Evolutionary conservation across 2,113 vertebrate species (phyloP), one percentile per base, ranked within the genome.

Genomic region (Taxidea taxus): DNA sequence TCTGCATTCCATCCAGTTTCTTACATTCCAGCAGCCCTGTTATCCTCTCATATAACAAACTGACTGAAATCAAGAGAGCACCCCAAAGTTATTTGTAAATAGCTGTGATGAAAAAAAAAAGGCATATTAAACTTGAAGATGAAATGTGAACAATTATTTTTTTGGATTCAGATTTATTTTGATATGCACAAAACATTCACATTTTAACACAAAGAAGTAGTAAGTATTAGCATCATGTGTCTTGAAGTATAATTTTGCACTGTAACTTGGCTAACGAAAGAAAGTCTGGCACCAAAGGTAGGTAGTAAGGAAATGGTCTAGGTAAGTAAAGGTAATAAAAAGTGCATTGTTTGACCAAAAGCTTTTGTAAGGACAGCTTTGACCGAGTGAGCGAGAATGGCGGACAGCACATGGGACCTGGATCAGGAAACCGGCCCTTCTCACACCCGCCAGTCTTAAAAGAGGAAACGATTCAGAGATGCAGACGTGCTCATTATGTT

Each of bases 61-160:
- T 78, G 98, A 98, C 95, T 96, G 85, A 98, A 98, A 95, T 74
- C 27, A 91, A 98, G 96, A 98, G 97, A 97, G 98, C 98, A 92
- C 98, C 98, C 98, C 97, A 98, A 72, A 95, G 97, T 95, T 98
- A 96, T 93, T 90, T 99, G 98, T 99, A 98, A 98, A 98, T 98
- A 99, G 98, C 51, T 94, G 90, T 97, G 97, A 82, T 97, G 62
- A 44, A 92, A 97, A 96, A 88, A 88, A 95, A 96, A 98, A 82
- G 91, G 97, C 97, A 97, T 56, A 97, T 96, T 98, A 98, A 98
- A 99, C 98, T 99, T 99, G 98, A 98, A 98, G 94, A 98, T 97
- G 95, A 98, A 99, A 99, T 98, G 98, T 99, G 98, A 99, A 98
- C 89, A 97, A 15, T 68, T 98, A 97, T 98, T 98, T 98, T 98